Evolutionary conservation across 2,113 vertebrate genomes (phyloP).

Genomic region (Raja brachyura): DNA sequence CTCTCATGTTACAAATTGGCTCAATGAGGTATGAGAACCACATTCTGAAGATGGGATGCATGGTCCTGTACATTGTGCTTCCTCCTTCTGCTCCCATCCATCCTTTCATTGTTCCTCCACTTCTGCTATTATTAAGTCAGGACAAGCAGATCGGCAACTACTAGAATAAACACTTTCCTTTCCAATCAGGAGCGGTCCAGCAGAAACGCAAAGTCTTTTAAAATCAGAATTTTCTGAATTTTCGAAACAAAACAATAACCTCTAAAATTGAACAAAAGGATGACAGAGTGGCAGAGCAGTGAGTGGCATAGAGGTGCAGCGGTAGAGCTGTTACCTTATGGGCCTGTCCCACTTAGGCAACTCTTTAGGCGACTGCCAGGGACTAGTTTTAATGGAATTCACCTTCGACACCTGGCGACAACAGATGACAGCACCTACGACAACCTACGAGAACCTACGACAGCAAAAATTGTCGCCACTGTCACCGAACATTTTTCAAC

Average conservation of each 20-base stretch:
- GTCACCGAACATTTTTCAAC: no score
- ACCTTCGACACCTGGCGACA: no score
- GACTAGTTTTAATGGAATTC: no score
- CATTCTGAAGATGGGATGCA: neutral
- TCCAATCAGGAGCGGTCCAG: neutral
- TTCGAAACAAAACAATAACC: neutral
- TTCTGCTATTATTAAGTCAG: neutral
- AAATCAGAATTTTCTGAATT: neutral
- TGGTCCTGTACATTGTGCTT: neutral
- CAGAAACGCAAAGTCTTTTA: neutral
- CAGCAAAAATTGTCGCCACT: no score
- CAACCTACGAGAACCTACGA: no score
- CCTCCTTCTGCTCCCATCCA: neutral
- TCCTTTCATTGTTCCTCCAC: neutral
- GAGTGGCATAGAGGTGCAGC: no score
- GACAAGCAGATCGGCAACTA: neutral
- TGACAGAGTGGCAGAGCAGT: no score
- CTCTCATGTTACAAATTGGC: neutral
- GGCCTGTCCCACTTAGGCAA: no score
- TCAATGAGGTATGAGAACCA: neutral
- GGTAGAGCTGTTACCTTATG: no score
- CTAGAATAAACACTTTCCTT: neutral
- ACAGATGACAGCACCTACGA: no score
- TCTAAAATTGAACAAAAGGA: neutral
- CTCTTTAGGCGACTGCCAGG: no score